Base-by-base conservation (phyloP, 1,140 invertebrate genomes). In the Diplogasteroides magnus region DNA sequence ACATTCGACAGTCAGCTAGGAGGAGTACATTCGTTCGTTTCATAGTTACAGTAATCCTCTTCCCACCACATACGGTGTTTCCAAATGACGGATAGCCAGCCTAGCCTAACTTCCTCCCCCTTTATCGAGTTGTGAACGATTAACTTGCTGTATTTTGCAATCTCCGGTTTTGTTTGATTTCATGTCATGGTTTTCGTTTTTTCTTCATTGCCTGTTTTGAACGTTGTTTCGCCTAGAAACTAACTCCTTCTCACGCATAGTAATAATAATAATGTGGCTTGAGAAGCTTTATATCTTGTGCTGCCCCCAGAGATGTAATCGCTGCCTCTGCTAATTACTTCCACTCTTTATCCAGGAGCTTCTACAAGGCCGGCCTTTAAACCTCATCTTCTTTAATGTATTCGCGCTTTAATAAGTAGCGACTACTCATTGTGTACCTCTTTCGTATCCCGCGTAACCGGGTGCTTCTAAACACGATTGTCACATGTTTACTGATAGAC, bases 361-460 rank as follows among this genome's bases (percentile, higher is more conserved):
- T 31, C 61, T 32, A 19, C 31, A 3, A 65, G 31, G 37, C 63
- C 27, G 48, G 37, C 48, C 1, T 26, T 23, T 59, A n/a, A 19
- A 55, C 61, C 28, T 23, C 31, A 19, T 56, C 26, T 13, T 26
- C 11, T 26, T 27, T 65, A 26, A 56, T 65, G 55, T 56, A 37
- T 48, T 65, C 57, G 63, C 57, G 63, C 55, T 65, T 37, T 55
- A 56, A 65, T 65, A 19, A 65, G 55, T n/a, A n/a, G n/a, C n/a
- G n/a, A n/a, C n/a, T n/a, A n/a, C n/a, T n/a, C n/a, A n/a, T n/a
- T n/a, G n/a, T n/a, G n/a, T n/a, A n/a, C n/a, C n/a, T n/a, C n/a
- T n/a, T n/a, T n/a, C n/a, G n/a, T n/a, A n/a, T n/a, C n/a, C n/a
- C n/a, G n/a, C n/a, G n/a, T n/a, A n/a, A n/a, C n/a, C n/a, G n/a